Percentiles rank a stretch among this genome's conserved stretches.
phyloP scores from a whole-genome alignment of 1,140 invertebrate species.

The Hormaphis cornu region DNA sequence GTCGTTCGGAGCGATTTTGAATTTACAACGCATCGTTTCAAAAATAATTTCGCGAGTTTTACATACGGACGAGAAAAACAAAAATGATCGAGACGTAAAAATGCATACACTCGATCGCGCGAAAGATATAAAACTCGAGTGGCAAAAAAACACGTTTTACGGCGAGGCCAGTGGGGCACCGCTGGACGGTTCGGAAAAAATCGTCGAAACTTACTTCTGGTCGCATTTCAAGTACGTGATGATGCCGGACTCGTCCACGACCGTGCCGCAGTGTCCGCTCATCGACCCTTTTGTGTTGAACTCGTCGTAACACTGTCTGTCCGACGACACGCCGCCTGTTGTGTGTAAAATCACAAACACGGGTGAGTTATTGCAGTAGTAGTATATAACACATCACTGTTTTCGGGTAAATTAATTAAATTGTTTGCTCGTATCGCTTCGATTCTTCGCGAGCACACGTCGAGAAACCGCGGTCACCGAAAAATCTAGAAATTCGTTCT shows the following conservation, averaged over 20 bases:
- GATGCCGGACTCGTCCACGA: conserved; percentile 56
- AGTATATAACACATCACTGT: neutral
- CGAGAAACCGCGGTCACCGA: too few species aligned
- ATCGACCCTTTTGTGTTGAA: conserved; percentile 90
- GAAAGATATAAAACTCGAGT: too few species aligned
- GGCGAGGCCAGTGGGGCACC: neutral
- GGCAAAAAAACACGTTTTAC: neutral
- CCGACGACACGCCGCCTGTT: conserved; percentile 60
- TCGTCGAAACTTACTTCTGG: conserved; percentile 58
- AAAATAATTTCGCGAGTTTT: too few species aligned
- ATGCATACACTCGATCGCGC: too few species aligned
- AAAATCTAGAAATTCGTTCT: too few species aligned
- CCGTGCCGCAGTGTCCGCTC: conserved; percentile 84
- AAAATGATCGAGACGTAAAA: too few species aligned
- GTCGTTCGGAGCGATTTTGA: too few species aligned
- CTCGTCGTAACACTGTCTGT: conserved; percentile 79
- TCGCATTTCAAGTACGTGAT: conserved; percentile 80
- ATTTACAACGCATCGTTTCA: too few species aligned
- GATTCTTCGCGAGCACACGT: too few species aligned
- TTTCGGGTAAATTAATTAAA: neutral
- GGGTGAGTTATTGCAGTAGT: neutral
- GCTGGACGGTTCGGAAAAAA: neutral
- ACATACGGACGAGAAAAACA: too few species aligned
- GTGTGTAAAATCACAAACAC: conserved; percentile 34
- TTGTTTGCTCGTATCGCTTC: too few species aligned